phyloP scores from a whole-genome alignment of 1,140 invertebrate species.

The Dendroctonus ponderosae region DNA sequence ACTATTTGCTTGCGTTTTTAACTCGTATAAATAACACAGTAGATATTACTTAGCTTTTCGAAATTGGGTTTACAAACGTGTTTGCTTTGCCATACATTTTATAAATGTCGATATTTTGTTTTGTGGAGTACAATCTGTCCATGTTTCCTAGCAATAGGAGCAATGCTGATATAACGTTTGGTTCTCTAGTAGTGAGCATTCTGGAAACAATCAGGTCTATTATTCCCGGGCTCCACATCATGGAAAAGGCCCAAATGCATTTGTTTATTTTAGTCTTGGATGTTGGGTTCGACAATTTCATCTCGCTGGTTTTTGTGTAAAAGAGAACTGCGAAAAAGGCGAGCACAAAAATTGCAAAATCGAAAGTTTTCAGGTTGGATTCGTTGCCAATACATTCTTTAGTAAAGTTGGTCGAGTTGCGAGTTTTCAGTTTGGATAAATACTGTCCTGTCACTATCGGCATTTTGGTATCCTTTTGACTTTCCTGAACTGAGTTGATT shows the following conservation, averaged over 20 bases:
- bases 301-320: constrained; percentile 15
- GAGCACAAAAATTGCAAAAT: constrained; percentile 8
- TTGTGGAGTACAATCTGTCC: constrained; percentile 14
- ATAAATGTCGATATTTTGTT: constrained; percentile 17
- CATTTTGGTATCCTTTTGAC: constrained; percentile 9
- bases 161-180: constrained; percentile 16
- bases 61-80: constrained; percentile 8
- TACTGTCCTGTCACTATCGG: constrained; percentile 15
- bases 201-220: constrained; percentile 5
- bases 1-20: no score
- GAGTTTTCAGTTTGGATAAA: constrained; percentile 2
- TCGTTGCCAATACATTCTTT: constrained; percentile 5
- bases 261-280: constrained; percentile 12
- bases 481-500: constrained; percentile 19
- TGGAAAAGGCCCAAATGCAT: constrained; percentile 17
- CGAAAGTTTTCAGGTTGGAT: constrained; percentile 10
- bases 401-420: background rate
- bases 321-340: constrained; percentile 12
- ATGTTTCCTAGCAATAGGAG: constrained; percentile 18
- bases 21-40: no score
- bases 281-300: constrained; percentile 1
- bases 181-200: constrained; percentile 12
- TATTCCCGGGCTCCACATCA: constrained; percentile 16
- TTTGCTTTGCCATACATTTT: constrained; percentile 8
- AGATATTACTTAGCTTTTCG: background rate